Evolutionary conservation across 2,113 vertebrate genomes (phyloP).

Genomic region (Condylura cristata): DNA sequence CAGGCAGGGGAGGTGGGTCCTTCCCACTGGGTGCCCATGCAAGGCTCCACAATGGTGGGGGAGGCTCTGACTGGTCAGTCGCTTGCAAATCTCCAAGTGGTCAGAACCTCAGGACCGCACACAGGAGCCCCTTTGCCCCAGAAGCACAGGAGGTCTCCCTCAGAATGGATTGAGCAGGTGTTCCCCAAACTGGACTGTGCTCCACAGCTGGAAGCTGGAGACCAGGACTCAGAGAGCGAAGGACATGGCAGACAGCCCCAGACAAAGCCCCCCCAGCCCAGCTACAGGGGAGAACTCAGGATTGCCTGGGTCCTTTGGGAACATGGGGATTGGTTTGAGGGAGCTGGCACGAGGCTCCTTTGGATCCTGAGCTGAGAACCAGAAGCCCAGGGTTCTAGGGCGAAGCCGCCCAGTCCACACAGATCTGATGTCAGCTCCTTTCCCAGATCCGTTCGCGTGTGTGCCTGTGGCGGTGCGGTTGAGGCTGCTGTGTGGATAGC

Average conservation of each 20-base stretch:
- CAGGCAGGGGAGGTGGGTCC: not conserved
- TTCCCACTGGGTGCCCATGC: not conserved
- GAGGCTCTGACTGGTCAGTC: not conserved
- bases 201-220: not conserved
- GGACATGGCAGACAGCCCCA: not conserved
- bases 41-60: not conserved
- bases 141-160: not conserved
- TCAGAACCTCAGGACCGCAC: not conserved
- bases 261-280: accelerated
- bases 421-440: too few relatives aligned
- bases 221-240: too few relatives aligned
- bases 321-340: not conserved
- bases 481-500: not conserved
- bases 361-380: not conserved
- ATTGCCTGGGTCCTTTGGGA: not conserved
- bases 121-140: not conserved
- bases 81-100: too few relatives aligned
- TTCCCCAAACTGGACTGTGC: not conserved
- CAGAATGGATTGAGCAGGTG: not conserved
- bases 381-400: not conserved
- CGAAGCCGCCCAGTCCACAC: not conserved
- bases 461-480: not conserved
- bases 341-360: not conserved
- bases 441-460: not conserved
- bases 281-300: not conserved